A percentile compares a stretch with the other conserved stretches of the same genome.
Evolutionary conservation across 2,888 invertebrate genomes (phyloP).

Genomic region (Panorpa germanica): DNA sequence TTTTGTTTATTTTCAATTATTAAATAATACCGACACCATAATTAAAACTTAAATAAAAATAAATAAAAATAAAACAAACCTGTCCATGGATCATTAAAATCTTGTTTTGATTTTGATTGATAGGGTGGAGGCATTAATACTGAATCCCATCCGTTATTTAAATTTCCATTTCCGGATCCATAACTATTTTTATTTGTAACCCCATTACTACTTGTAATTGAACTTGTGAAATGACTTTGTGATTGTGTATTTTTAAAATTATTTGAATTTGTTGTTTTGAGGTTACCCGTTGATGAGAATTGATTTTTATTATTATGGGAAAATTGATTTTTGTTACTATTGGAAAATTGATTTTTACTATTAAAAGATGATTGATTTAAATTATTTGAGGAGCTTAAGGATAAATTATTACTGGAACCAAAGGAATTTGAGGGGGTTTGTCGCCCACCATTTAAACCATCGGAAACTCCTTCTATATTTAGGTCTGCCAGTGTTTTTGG

Average conservation of each 20-base stretch:
- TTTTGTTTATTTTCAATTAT: no score
- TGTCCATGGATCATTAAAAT: constrained; percentile 14
- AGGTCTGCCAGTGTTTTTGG: constrained; percentile 81
- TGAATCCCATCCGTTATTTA: no score
- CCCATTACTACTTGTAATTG: no score
- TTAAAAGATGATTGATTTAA: constrained; percentile 10
- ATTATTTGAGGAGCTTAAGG: constrained; percentile 10
- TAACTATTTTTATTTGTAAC: no score
- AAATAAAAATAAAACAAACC: no score
- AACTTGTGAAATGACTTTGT: no score
- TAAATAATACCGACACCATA: constrained; percentile 26
- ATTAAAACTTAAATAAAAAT: no score
- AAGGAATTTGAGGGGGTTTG: constrained; percentile 14
- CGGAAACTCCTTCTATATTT: constrained; percentile 42
- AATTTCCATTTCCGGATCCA: no score
- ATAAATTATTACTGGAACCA: constrained; percentile 15
- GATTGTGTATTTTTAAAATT: constrained; percentile 2
- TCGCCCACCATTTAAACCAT: constrained; percentile 20
- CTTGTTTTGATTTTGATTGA: constrained; percentile 3
- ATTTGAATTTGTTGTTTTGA: constrained; percentile 2
- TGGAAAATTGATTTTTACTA: constrained; percentile 8
- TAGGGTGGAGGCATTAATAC: no score
- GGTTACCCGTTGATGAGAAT: constrained; percentile 7
- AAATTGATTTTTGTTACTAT: constrained; percentile 10
- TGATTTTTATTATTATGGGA: constrained; percentile 10